These are phyloP conservation scores for Plagodis dolabraria DNA, from an alignment of 2,888 invertebrate species.

Conservation along the genomic window DNA sequence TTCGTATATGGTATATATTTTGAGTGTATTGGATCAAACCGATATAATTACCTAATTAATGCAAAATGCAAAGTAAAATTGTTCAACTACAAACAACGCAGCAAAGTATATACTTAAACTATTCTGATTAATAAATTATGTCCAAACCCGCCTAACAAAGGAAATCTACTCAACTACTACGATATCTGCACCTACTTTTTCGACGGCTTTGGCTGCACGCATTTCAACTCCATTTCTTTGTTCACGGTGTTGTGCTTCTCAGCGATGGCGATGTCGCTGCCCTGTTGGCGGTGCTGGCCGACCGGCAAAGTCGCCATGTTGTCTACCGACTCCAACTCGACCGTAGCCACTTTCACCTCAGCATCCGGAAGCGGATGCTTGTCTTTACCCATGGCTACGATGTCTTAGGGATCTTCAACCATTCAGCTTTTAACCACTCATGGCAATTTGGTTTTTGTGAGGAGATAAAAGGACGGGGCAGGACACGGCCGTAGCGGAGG, in stretches of 20 bases:
- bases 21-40: no score
- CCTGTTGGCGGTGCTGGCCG: slow-evolving; percentile 88
- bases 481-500: slow-evolving; percentile 56
- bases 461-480: slow-evolving; percentile 55
- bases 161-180: slow-evolving; percentile 10
- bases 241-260: slow-evolving; percentile 93
- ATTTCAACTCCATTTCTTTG: slow-evolving; percentile 94
- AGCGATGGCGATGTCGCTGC: slow-evolving; percentile 89
- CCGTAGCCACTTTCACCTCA: slow-evolving; percentile 95
- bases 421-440: slow-evolving; percentile 49
- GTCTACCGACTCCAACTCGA: slow-evolving; percentile 94
- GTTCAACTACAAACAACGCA: neutral
- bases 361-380: slow-evolving; percentile 84
- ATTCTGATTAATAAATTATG: neutral
- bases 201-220: slow-evolving; percentile 92
- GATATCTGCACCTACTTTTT: slow-evolving; percentile 88
- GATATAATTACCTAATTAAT: no score
- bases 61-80: neutral
- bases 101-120: neutral
- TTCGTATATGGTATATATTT: no score
- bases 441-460: slow-evolving; percentile 43
- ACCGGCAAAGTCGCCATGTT: slow-evolving; percentile 96
- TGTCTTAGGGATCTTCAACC: slow-evolving; percentile 29
- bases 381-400: slow-evolving; percentile 72
- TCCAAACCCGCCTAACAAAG: slow-evolving; percentile 31